These are phyloP conservation scores for Poliocrania exsul DNA, from an alignment of 2,797 vertebrate genomes.

Conservation along the genomic window DNA sequence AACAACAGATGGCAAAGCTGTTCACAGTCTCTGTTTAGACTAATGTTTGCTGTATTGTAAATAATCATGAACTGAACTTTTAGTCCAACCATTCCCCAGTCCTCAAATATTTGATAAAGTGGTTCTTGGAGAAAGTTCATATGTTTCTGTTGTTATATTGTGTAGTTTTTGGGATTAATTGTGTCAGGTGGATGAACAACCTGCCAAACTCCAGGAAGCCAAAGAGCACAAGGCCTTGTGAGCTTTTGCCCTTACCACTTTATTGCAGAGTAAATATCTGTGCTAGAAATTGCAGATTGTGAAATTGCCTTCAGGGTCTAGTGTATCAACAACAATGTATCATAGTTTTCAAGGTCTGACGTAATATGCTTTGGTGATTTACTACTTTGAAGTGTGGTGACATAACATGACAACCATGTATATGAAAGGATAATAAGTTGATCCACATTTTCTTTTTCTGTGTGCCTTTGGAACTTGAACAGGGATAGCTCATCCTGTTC, in stretches of 20 bases:
- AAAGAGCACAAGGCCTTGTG: not conserved
- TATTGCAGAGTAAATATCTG: not conserved
- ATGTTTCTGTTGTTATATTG: not conserved
- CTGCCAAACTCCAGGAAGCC: not conserved
- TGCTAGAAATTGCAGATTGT: not conserved
- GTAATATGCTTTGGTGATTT: not conserved
- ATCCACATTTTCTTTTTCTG: not conserved
- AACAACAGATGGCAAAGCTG: slow-evolving; percentile 48
- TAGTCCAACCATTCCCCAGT: not conserved
- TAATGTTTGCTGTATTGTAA: slow-evolving; percentile 29
- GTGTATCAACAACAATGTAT: not conserved
- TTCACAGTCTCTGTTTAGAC: slow-evolving; percentile 18
- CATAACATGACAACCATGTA: not conserved
- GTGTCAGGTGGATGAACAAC: slow-evolving; percentile 45
- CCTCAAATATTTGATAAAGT: slow-evolving; percentile 31
- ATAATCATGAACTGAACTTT: slow-evolving; percentile 43
- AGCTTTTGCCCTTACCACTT: not conserved
- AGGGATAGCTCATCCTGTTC: not conserved
- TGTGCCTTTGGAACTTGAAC: not conserved
- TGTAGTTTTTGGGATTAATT: slow-evolving; percentile 13
- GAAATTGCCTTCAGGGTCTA: not conserved
- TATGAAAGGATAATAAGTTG: not conserved
- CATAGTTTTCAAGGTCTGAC: not conserved
- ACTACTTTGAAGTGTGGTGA: not conserved
- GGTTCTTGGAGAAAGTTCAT: slow-evolving; percentile 22